Conservation (phyloP, 2,888 invertebrate genomes). For the Limenitis camilla region DNA sequence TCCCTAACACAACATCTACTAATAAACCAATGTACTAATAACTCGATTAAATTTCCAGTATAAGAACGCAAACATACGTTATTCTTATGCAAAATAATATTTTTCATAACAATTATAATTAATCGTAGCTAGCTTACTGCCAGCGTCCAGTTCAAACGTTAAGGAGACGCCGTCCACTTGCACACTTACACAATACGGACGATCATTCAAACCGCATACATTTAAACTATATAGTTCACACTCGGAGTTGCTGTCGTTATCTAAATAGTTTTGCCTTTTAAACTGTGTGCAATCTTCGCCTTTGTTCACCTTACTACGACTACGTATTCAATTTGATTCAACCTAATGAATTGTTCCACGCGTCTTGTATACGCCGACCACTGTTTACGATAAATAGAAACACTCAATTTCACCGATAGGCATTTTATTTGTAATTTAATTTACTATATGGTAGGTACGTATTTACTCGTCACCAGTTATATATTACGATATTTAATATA, state of each 20-base stretch:
- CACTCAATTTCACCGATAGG: constrained; percentile 3
- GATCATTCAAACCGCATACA: neutral
- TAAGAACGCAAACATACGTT: neutral
- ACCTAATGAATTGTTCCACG: constrained; percentile 16
- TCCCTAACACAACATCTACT: neutral
- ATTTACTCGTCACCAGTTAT: too few species aligned
- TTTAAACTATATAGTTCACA: neutral
- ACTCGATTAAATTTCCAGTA: neutral
- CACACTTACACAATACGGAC: neutral
- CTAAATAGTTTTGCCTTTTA: neutral
- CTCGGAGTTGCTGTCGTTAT: neutral
- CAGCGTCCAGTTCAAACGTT: neutral
- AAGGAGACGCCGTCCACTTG: neutral
- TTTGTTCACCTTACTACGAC: too few species aligned
- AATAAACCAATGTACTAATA: neutral
- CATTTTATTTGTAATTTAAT: too few species aligned
- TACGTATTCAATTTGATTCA: constrained; percentile 20
- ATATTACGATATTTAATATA: too few species aligned
- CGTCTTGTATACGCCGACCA: constrained; percentile 19
- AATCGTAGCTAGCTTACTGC: neutral
- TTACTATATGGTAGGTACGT: too few species aligned
- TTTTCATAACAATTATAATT: neutral
- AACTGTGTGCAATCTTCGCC: neutral
- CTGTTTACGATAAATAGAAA: constrained; percentile 12
- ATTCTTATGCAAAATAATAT: neutral